A percentile compares a stretch with the other conserved stretches of the same genome.
Evolutionary conservation across 2,888 invertebrate genomes (phyloP).

Genomic region (Pandemis corylana): DNA sequence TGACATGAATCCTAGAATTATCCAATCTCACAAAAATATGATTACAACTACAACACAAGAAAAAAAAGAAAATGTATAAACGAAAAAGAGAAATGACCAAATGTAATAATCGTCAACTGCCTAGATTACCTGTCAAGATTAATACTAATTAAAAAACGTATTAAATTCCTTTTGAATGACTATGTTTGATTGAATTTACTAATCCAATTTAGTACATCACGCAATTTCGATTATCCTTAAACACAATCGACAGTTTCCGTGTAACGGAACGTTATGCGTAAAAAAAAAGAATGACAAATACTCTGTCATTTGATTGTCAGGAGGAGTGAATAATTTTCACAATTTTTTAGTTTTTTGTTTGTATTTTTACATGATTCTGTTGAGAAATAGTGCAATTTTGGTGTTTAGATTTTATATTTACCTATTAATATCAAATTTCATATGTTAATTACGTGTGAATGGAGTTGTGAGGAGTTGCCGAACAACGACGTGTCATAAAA

Average conservation of each 20-base stretch:
- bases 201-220: slow-evolving; percentile 14
- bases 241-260: slow-evolving; percentile 48
- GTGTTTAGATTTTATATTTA: slow-evolving; percentile 68
- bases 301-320: slow-evolving; percentile 54
- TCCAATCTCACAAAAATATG: too few species aligned
- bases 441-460: slow-evolving; percentile 65
- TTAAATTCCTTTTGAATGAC: slow-evolving; percentile 1
- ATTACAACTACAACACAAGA: too few species aligned
- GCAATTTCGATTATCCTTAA: slow-evolving; percentile 18
- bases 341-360: slow-evolving; percentile 82
- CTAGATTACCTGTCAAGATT: too few species aligned
- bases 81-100: too few species aligned
- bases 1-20: too few species aligned
- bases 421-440: slow-evolving; percentile 59
- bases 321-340: slow-evolving; percentile 66
- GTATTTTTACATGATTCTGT: slow-evolving; percentile 71
- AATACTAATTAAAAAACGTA: not conserved
- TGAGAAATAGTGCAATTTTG: slow-evolving; percentile 66
- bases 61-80: too few species aligned
- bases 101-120: too few species aligned
- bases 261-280: slow-evolving; percentile 67
- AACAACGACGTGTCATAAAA: slow-evolving; percentile 79
- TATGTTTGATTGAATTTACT: not conserved
- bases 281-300: slow-evolving; percentile 55
- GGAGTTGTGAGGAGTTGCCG: slow-evolving; percentile 59